phyloP scores from a whole-genome alignment of 2,888 invertebrate genomes.

The Tipula confusa region DNA sequence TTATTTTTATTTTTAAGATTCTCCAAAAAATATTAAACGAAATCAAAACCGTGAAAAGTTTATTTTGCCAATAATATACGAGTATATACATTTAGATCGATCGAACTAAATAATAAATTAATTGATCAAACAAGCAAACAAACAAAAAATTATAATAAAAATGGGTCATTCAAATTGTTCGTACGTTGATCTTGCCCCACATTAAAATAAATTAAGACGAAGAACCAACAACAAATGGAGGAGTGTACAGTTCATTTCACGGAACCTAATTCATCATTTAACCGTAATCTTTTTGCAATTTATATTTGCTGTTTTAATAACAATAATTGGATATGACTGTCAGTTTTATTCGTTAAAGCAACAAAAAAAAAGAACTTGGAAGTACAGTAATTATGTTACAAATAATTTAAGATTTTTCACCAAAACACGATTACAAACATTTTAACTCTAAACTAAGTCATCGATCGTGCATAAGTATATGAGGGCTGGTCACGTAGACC shows the following conservation, averaged over 20 bases:
- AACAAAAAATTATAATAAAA: background rate
- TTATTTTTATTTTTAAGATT: background rate
- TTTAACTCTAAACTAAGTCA: background rate
- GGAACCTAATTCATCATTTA: slow-evolving; percentile 25
- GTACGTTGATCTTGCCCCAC: background rate
- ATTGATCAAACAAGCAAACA: background rate
- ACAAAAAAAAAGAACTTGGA: background rate
- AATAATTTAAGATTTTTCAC: background rate
- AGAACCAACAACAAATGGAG: background rate
- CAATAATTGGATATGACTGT: background rate
- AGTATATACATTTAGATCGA: background rate
- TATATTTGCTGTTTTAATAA: background rate
- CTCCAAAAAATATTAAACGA: background rate
- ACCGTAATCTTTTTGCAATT: background rate
- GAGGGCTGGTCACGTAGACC: background rate
- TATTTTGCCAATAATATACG: background rate
- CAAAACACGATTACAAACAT: background rate
- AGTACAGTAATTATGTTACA: background rate
- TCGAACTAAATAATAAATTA: background rate
- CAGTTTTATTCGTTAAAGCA: background rate
- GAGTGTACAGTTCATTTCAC: background rate
- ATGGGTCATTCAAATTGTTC: slow-evolving; percentile 1
- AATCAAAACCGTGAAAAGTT: background rate
- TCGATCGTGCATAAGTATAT: background rate
- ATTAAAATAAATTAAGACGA: background rate